Percentiles rank a stretch among this genome's conserved stretches.
Conservation (phyloP, 2,797 vertebrate genomes). For the Dermochelys coriacea region DNA sequence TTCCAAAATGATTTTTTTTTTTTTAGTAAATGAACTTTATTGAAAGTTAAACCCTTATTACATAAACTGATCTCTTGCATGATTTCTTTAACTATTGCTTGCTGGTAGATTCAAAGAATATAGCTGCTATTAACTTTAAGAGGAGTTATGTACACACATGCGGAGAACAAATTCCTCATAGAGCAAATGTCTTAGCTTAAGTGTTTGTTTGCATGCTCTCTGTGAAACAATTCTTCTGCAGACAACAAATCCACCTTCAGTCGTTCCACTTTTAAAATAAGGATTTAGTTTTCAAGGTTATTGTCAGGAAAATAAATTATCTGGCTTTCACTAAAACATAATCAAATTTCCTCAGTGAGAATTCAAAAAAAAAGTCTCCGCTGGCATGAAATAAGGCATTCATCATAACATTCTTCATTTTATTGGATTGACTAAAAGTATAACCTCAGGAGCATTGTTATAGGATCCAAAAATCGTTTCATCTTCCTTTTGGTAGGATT, state of each 20-base stretch:
- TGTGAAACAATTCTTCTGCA: not conserved
- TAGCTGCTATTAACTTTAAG: not conserved
- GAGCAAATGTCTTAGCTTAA: not conserved
- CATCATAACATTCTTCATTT: not conserved
- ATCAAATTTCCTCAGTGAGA: constrained; percentile 28
- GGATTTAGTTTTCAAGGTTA: constrained; percentile 56
- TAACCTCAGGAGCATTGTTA: constrained; percentile 7
- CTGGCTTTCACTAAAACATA: not conserved
- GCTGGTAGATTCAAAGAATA: constrained; percentile 5
- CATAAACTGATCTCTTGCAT: not conserved
- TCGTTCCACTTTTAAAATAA: constrained; percentile 3
- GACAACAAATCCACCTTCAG: not conserved
- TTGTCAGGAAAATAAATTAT: constrained; percentile 30
- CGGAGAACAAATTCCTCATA: not conserved
- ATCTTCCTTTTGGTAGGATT: constrained; percentile 45
- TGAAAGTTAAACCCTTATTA: not conserved
- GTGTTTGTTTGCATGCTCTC: not conserved
- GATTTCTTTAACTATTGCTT: not conserved
- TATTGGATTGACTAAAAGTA: constrained; percentile 8
- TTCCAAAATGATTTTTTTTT: not conserved
- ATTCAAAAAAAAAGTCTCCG: not conserved
- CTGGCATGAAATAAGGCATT: constrained; percentile 34
- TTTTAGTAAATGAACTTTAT: not conserved
- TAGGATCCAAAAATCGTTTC: constrained; percentile 10
- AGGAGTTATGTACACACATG: not conserved